Base-by-base conservation (phyloP, 2,888 invertebrate species). In the Idaea biselata region DNA sequence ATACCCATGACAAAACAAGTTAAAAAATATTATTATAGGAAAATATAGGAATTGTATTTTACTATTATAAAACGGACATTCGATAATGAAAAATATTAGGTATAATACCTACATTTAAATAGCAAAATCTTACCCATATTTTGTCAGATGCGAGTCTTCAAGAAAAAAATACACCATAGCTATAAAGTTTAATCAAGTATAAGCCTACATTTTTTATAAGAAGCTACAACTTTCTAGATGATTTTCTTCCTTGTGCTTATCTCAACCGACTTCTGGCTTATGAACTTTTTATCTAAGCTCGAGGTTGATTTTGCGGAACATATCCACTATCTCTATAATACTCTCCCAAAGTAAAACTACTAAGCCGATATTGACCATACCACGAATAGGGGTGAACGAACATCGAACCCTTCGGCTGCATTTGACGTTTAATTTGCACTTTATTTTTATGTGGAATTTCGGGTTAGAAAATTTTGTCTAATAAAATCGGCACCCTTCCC, bases 341-440 rank as follows among this genome's bases (percentile, higher is more conserved):
- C 44, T 14, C 14, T 6, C 14, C 44, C 11, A 44, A 8, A 44
- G 11, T 44, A 44, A 44, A 44, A 44, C 44, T 44, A 44, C 44
- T 44, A 44, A 44, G 56, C 17, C 56, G 17, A 18, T 56, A 56
- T 56, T 56, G 56, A 56, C 56, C 56, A 56, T 56, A 16, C 56
- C 17, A 17, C 18, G 18, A 18, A 56, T 18, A 56, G 18, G 56
- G 73, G 65, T 70, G 64, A 66, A 65, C 65, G 66, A 66, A 65
- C 65, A 65, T 75, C 74, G 69, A 67, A 64, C 70, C 71, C 75
- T 78, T 74, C 73, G 65, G 69, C 75, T 81, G 82, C 75, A 73
- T 74, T 77, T 80, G 83, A 82, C 82, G 70, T 74, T 79, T 75
- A 77, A 80, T 81, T 79, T 80, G 78, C 79, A 77, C 73, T 77